These are phyloP conservation scores for Centropus unirufus DNA, from an alignment of 2,113 vertebrate genomes.

Conservation along the genomic window DNA sequence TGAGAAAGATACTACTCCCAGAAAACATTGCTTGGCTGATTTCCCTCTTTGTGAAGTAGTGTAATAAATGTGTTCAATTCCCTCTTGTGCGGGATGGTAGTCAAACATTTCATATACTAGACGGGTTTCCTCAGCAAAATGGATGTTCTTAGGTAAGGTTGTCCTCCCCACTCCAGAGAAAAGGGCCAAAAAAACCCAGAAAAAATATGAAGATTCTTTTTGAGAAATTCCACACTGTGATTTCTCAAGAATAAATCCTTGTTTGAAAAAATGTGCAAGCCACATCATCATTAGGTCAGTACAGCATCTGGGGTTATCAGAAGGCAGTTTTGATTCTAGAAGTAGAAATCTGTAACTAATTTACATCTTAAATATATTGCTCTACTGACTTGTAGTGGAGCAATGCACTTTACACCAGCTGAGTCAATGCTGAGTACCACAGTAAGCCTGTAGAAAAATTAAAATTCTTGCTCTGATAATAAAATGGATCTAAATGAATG, in stretches of 20 bases:
- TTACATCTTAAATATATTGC: neutral
- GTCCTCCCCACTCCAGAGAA: neutral
- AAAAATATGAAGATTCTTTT: neutral
- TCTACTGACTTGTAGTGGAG: neutral
- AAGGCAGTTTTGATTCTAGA: neutral
- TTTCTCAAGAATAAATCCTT: neutral
- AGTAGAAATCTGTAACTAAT: slow-evolving; percentile 37
- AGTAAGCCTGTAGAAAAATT: slow-evolving; percentile 43
- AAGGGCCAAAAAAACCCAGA: too few relatives aligned
- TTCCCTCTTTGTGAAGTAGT: neutral
- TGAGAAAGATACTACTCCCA: neutral
- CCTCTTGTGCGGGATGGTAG: neutral
- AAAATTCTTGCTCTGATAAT: slow-evolving; percentile 60
- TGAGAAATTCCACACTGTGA: neutral
- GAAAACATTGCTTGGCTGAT: neutral
- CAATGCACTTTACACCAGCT: slow-evolving; percentile 38
- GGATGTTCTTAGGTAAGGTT: neutral
- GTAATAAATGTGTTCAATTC: neutral
- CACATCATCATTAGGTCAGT: neutral
- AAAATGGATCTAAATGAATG: slow-evolving; percentile 50
- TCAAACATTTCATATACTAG: neutral
- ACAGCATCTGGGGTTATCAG: neutral
- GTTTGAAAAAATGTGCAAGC: neutral
- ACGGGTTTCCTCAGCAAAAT: neutral
- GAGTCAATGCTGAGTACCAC: slow-evolving; percentile 10